phyloP scores from a whole-genome alignment of 2,113 vertebrate genomes.

The Eptatretus burgeri region DNA sequence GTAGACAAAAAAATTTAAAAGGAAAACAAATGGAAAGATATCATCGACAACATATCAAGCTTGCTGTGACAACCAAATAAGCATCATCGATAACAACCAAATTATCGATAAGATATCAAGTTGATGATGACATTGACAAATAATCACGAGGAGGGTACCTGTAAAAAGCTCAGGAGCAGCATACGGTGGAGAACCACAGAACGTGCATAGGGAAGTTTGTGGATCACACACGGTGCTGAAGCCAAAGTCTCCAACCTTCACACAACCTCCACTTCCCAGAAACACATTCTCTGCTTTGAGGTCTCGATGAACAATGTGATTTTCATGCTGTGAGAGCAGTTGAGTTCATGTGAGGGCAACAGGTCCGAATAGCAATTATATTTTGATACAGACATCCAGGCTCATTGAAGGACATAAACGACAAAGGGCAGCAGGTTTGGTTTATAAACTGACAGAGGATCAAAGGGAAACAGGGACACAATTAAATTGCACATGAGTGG shows the following conservation, averaged over 20 bases:
- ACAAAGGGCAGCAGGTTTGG: background rate
- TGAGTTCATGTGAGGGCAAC: too few species aligned
- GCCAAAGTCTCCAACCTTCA: conserved; percentile 90
- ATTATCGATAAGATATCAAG: too few species aligned
- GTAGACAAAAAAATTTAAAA: too few species aligned
- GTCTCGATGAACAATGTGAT: conserved; percentile 69
- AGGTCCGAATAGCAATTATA: too few species aligned
- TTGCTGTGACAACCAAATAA: too few species aligned
- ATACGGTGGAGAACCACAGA: conserved; percentile 82
- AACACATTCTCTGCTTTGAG: conserved; percentile 87
- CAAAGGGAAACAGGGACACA: background rate
- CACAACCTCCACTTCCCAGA: conserved; percentile 45
- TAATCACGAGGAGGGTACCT: background rate
- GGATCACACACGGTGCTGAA: conserved; percentile 63
- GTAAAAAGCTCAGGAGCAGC: conserved; percentile 70
- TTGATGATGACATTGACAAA: too few species aligned
- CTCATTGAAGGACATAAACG: too few species aligned
- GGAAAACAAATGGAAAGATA: too few species aligned
- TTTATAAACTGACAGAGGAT: background rate
- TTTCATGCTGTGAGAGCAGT: conserved; percentile 40
- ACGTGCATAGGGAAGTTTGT: conserved; percentile 58
- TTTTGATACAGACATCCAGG: background rate
- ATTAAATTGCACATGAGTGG: too few species aligned
- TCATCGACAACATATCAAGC: too few species aligned
- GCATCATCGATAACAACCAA: too few species aligned